Conservation (phyloP, 2,113 vertebrate species). For the Amazona vittata region DNA sequence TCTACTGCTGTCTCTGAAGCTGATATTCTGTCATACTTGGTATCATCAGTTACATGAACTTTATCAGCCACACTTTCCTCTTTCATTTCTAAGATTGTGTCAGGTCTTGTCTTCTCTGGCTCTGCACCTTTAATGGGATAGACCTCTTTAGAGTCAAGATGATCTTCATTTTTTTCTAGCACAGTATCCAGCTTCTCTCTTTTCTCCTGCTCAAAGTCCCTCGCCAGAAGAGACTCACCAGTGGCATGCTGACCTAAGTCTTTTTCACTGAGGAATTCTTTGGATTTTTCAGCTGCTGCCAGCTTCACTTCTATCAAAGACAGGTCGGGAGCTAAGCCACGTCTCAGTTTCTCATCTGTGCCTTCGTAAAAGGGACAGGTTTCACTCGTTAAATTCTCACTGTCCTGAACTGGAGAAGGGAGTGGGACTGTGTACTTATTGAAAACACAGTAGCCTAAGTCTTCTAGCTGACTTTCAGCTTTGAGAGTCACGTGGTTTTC, state of each 20-base stretch:
- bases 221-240: conserved; percentile 43
- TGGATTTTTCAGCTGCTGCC: conserved; percentile 79
- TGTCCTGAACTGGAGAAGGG: conserved; percentile 91
- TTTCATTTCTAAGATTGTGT: conserved; percentile 24
- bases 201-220: conserved; percentile 75
- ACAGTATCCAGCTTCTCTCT: conserved; percentile 78
- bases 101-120: conserved; percentile 8
- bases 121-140: conserved; percentile 33
- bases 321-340: conserved; percentile 74
- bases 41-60: background rate
- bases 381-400: conserved; percentile 75
- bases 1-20: conserved; percentile 19
- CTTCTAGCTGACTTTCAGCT: conserved; percentile 92
- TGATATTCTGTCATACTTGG: conserved; percentile 3
- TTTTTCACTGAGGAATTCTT: conserved; percentile 66
- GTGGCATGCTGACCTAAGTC: conserved; percentile 23
- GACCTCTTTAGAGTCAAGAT: conserved; percentile 57
- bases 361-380: conserved; percentile 79
- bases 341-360: conserved; percentile 75
- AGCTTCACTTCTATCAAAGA: conserved; percentile 82
- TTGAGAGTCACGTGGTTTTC: conserved; percentile 83
- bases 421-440: conserved; percentile 97
- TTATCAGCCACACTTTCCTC: conserved; percentile 20
- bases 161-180: conserved; percentile 78
- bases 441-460: conserved; percentile 97